Base-by-base conservation (phyloP, 2,888 invertebrate species). In the Neria commutata region DNA sequence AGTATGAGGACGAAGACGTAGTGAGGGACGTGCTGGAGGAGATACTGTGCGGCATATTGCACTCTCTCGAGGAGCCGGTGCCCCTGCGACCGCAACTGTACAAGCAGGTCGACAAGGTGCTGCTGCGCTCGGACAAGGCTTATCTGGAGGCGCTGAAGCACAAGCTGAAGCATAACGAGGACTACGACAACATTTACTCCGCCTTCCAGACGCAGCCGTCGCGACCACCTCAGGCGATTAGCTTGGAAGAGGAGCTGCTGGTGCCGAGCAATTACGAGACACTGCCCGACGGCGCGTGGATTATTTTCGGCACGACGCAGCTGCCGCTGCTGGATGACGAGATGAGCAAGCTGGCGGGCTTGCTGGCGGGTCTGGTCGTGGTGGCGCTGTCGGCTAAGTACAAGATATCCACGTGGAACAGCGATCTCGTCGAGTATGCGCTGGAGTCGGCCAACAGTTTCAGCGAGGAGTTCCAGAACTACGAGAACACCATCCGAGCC, bases 401-500 rank as follows among this genome's bases (percentile, higher is more conserved):
- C 46, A 78, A 70, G 33, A 69, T 81, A 2, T 74, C 84, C 26
- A 85, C 88, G 0, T 89, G 89, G 89, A 85, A 85, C 1, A 58
- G 74, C 0, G 84, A 85, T 1, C 83, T 89, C 0, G 84, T 89
- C 0, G 85, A 86, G 67, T 88, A 87, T 67, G 82, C 86, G 0
- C 71, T 87, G 14, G 83, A 84, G 10, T 83, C 85, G 0, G 82
- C 83, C 0, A 78, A 76, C 58, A 79, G 52, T 4, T 72, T 79
- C 16, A 67, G 68, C 1, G 74, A 76, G 2, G 70, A 72, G 0
- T 79, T 75, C 40, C 65, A 72, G 47, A 70, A 68, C 10, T 78
- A 75, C 51, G 76, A 75, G 46, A 68, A 72, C 83, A 75, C 72
- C 0, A 26, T 79, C 11, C 65, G 67, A 5, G 66, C 74, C n/a